Evolutionary conservation across 1,140 invertebrate species (phyloP), one percentile per base, ranked within the genome.

Genomic region (Drosophila sechellia): DNA sequence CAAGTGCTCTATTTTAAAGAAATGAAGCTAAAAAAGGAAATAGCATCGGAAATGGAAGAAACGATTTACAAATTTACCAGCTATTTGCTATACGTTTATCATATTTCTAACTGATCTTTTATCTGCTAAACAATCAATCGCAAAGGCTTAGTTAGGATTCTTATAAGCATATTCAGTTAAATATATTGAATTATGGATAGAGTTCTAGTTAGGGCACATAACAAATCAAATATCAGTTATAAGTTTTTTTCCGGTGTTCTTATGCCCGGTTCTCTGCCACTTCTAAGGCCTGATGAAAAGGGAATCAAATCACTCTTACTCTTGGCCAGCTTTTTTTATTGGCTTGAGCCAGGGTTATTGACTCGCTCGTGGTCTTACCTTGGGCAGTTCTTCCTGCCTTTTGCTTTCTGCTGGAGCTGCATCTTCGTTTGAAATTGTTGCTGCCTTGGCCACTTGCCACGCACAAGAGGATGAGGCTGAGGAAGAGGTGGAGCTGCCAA

Each of bases 281-380:
- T 48, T 76, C 71, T 79, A 64, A 84, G 80, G 57, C 61, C 79
- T 77, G 72, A 89, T 89, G 79, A 84, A 89, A 87, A 89, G 84
- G 85, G 84, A 89, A 87, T 87, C 84, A 89, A 90, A 89, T 89
- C 84, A 89, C 84, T 89, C 84, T 89, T 89, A 89, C 84, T 89
- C 80, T 89, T 89, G 66, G 72, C 59, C 73, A 56, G 50, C 39
- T 43, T 58, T 58, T 58, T 40, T 25, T 52, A 13, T 39, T 39
- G 13, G 37, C 4, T 34, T 50, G 50, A 50, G 40, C 25, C 68
- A 73, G 68, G 85, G 84, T 89, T 89, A 90, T 89, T 89, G 84
- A 89, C 80, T 54, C 65, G 70, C 22, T 45, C 25, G 39, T 56
- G 66, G 50, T 56, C 49, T 53, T 73, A 55, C 57, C 60, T 77